phyloP scores from a whole-genome alignment of 2,113 vertebrate species.

The Colinus virginianus region DNA sequence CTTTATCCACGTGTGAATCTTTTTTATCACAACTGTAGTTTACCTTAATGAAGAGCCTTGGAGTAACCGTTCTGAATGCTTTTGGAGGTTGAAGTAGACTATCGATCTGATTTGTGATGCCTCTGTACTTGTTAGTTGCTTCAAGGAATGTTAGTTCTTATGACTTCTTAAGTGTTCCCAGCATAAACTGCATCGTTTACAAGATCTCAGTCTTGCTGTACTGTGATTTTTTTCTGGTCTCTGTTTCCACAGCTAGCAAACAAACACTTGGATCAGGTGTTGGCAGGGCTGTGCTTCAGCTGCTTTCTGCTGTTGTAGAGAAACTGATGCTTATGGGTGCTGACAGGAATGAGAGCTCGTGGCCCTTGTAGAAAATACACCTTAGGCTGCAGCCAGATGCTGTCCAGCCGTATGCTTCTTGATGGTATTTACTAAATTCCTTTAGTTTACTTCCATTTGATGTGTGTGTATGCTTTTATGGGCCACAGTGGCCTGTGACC shows the following conservation, averaged over 20 bases:
- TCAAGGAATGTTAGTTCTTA: neutral
- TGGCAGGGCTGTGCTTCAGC: neutral
- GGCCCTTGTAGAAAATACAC: neutral
- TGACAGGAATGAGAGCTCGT: neutral
- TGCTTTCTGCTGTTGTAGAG: neutral
- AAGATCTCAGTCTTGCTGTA: neutral
- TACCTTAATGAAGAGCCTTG: neutral
- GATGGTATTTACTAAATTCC: neutral
- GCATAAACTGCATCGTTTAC: neutral
- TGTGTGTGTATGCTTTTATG: neutral
- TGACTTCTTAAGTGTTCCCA: neutral
- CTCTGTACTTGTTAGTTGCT: neutral
- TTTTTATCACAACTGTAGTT: neutral
- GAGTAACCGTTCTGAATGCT: neutral
- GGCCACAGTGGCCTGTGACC: neutral
- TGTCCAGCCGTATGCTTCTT: neutral
- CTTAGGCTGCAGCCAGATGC: neutral
- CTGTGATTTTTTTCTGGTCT: neutral
- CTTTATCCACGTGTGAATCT: neutral
- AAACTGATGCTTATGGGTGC: neutral
- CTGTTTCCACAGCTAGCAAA: neutral
- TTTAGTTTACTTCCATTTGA: neutral
- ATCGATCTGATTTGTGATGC: neutral
- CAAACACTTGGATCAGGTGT: neutral
- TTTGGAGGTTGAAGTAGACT: neutral